Conservation (phyloP, 2,797 vertebrate species). For the Trichosurus vulpecula region DNA sequence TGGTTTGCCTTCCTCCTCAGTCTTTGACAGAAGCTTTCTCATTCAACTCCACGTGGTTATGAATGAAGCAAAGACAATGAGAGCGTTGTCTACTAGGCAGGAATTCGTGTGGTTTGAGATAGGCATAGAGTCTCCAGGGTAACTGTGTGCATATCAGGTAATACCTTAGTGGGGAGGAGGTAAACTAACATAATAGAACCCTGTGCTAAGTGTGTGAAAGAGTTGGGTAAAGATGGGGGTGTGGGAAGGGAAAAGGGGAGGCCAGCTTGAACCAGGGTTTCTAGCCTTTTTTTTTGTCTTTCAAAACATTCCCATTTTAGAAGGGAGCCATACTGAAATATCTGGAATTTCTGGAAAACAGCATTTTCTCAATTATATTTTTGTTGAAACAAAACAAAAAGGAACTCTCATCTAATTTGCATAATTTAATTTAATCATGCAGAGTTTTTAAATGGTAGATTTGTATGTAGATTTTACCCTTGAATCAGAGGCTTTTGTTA, state of each 20-base stretch:
- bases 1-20: background rate
- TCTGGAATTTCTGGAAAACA: slow-evolving; percentile 11
- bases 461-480: slow-evolving; percentile 24
- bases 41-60: background rate
- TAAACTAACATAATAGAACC: slow-evolving; percentile 23
- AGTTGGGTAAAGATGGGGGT: background rate
- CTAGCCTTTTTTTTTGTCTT: background rate
- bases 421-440: background rate
- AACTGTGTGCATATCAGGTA: slow-evolving; percentile 32
- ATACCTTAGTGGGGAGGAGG: slow-evolving; percentile 32
- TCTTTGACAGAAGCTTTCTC: background rate
- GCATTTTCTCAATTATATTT: background rate
- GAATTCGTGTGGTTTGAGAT: slow-evolving; percentile 31
- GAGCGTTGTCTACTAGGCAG: slow-evolving; percentile 46
- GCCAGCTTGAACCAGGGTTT: slow-evolving; percentile 4
- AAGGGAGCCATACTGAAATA: slow-evolving; percentile 16
- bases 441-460: slow-evolving; percentile 27
- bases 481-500: slow-evolving; percentile 19
- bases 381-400: slow-evolving; percentile 31
- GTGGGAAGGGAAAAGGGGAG: slow-evolving; percentile 32
- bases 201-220: background rate
- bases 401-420: slow-evolving; percentile 8
- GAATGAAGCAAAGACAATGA: slow-evolving; percentile 53
- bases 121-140: slow-evolving; percentile 15
- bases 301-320: slow-evolving; percentile 27